phyloP scores from a whole-genome alignment of 2,113 vertebrate genomes.

The Lates calcarifer region DNA sequence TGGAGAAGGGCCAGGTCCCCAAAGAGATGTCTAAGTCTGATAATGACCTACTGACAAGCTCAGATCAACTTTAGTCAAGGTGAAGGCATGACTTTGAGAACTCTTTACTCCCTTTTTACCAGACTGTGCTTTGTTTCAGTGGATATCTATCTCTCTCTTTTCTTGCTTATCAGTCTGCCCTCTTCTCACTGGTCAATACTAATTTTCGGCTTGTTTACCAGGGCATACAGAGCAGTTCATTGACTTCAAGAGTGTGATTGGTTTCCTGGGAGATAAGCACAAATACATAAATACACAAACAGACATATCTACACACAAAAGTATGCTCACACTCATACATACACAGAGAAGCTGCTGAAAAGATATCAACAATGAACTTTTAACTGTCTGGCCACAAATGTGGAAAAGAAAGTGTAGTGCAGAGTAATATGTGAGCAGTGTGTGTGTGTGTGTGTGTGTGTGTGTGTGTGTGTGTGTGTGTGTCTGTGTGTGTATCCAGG shows the following conservation, averaged over 20 bases:
- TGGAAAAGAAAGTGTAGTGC: slow-evolving; percentile 28
- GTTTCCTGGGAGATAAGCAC: slow-evolving; percentile 41
- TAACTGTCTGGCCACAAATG: slow-evolving; percentile 3
- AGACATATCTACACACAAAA: slow-evolving; percentile 6
- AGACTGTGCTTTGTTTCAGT: slow-evolving; percentile 36
- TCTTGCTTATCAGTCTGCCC: slow-evolving; percentile 45
- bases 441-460: no score
- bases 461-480: slow-evolving; percentile 39
- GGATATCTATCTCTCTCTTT: slow-evolving; percentile 30
- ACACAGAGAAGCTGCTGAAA: background rate
- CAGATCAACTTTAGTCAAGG: slow-evolving; percentile 67
- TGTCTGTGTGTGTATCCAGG: slow-evolving; percentile 46
- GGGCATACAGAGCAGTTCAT: slow-evolving; percentile 56
- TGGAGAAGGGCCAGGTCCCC: slow-evolving; percentile 38
- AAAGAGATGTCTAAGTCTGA: slow-evolving; percentile 72
- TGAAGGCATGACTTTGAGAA: slow-evolving; percentile 53
- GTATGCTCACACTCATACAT: background rate
- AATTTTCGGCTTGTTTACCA: slow-evolving; percentile 69
- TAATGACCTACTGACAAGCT: slow-evolving; percentile 68
- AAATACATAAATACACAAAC: slow-evolving; percentile 28
- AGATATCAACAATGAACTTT: slow-evolving; percentile 24
- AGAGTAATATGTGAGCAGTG: background rate
- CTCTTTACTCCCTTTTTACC: slow-evolving; percentile 13
- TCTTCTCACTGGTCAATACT: slow-evolving; percentile 63
- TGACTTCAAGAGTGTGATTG: slow-evolving; percentile 53